These are phyloP conservation scores for Corynorhinus townsendii DNA, from an alignment of 2,113 vertebrate genomes.

Conservation along the genomic window DNA sequence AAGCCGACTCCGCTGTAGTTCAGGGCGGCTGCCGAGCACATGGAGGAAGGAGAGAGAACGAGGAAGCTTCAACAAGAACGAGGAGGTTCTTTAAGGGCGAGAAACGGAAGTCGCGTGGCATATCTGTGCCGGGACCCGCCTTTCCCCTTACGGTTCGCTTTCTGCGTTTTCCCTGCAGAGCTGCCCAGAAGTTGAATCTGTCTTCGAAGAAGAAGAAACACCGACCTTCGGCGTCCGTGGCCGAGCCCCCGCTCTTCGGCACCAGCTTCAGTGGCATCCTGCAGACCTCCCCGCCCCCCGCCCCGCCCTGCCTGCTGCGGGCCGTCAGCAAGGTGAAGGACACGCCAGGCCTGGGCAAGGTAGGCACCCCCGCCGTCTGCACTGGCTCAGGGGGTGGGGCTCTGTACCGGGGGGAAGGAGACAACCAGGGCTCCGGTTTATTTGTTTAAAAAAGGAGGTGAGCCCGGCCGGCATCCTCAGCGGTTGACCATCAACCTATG, in stretches of 20 bases:
- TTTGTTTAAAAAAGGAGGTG: neutral
- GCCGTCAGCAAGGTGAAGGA: conserved; percentile 98
- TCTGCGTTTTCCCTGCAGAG: conserved; percentile 81
- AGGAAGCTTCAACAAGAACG: neutral
- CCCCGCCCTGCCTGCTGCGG: conserved; percentile 94
- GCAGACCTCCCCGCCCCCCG: conserved; percentile 90
- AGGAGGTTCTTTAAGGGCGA: neutral
- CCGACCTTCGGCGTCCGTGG: conserved; percentile 82
- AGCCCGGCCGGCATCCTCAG: too few species aligned
- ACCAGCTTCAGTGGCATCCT: conserved; percentile 95
- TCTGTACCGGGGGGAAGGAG: neutral
- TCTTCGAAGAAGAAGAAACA: conserved; percentile 97
- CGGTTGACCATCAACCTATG: too few species aligned
- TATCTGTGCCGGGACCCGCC: neutral
- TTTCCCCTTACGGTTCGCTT: neutral
- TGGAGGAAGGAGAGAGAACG: neutral
- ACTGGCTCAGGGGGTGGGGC: accelerated
- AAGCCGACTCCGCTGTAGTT: neutral
- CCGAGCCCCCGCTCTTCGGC: conserved; percentile 90
- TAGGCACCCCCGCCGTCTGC: conserved; percentile 69
- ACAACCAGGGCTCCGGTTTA: accelerated
- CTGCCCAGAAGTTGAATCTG: conserved; percentile 96
- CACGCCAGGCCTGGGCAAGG: conserved; percentile 96
- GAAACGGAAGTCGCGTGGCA: neutral
- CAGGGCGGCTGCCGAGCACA: neutral